These are phyloP conservation scores for Urophycis tenuis DNA, from an alignment of 2,797 vertebrate species.

Conservation along the genomic window DNA sequence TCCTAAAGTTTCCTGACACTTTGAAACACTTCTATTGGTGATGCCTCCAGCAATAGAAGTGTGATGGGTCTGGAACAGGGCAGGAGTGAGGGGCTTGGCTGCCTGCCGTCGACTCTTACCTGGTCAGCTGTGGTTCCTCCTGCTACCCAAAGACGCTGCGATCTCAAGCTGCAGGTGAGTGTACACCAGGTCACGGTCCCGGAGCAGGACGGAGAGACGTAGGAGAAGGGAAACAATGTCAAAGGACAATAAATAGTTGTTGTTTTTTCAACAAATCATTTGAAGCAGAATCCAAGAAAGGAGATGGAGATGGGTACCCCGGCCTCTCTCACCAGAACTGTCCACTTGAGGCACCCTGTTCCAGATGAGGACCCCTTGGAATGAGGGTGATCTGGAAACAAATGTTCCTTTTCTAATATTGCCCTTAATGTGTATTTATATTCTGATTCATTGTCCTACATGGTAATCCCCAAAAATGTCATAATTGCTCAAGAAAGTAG, in stretches of 20 bases:
- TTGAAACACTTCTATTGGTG: background rate
- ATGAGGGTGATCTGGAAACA: background rate
- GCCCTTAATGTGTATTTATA: too few relatives aligned
- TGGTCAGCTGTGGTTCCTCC: background rate
- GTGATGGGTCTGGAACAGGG: background rate
- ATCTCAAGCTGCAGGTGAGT: background rate
- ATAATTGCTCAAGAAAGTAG: too few relatives aligned
- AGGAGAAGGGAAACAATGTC: background rate
- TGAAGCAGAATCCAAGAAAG: too few relatives aligned
- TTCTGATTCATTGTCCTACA: too few relatives aligned
- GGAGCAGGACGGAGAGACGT: background rate
- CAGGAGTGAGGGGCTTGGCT: too few relatives aligned
- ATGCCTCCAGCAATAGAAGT: background rate
- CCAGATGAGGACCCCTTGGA: too few relatives aligned
- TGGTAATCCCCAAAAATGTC: too few relatives aligned
- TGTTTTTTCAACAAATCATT: too few relatives aligned
- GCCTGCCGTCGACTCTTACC: background rate
- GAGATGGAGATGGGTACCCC: too few relatives aligned
- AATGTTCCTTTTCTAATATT: background rate
- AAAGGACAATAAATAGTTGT: background rate
- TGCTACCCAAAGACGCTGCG: background rate
- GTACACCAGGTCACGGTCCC: background rate
- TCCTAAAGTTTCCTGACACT: background rate
- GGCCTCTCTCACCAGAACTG: too few relatives aligned
- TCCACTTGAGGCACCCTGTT: background rate